Conservation (phyloP, 92 coral and sea anemone species). For the Palythoa caribaeorum region DNA sequence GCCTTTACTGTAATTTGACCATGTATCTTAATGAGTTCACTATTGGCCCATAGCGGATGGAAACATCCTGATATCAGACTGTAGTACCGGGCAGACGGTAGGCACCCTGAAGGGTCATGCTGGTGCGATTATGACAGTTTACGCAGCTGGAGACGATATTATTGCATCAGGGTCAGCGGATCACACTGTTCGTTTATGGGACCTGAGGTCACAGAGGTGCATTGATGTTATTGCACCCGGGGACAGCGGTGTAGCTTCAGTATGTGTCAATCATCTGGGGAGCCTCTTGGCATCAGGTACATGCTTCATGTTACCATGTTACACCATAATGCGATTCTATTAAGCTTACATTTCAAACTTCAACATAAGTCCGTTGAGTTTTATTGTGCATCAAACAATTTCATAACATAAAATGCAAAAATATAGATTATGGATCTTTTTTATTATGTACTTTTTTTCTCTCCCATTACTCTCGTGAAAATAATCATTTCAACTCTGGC, state of each 20-base stretch:
- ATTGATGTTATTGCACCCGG: conserved; percentile 93
- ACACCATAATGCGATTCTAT: no score
- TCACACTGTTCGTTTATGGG: conserved; percentile 97
- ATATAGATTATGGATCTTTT: no score
- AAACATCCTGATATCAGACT: conserved; percentile 86
- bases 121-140: conserved; percentile 91
- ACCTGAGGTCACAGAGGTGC: conserved; percentile 91
- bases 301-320: neutral
- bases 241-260: conserved; percentile 95
- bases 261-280: conserved; percentile 83
- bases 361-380: neutral
- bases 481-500: no score
- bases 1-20: neutral
- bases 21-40: neutral
- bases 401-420: no score
- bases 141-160: conserved; percentile 90
- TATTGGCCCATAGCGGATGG: conserved; percentile 77
- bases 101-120: conserved; percentile 91
- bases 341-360: neutral
- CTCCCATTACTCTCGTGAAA: no score
- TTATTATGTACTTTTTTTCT: no score
- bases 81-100: conserved; percentile 90
- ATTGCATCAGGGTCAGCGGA: conserved; percentile 98
- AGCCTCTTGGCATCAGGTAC: conserved; percentile 88
- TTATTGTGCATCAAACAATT: no score